Conservation (phyloP, 2,797 vertebrate genomes). For the Bufotes viridis region DNA sequence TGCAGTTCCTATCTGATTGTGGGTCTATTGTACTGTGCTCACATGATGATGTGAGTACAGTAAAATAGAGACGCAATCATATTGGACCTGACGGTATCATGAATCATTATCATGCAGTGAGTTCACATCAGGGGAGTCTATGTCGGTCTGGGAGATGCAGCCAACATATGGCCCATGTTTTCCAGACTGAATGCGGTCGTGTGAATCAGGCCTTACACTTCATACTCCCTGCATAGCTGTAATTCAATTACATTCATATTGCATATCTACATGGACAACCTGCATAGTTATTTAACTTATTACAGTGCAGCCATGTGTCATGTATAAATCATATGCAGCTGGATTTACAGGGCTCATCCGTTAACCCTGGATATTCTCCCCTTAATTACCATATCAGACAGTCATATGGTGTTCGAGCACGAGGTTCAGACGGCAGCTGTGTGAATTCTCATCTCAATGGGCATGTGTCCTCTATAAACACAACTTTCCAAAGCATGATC, state of each 20-base stretch:
- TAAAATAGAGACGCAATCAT: too few relatives aligned
- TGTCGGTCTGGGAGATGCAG: too few relatives aligned
- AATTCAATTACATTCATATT: not conserved
- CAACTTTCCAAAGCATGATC: constrained; percentile 55
- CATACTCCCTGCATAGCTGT: not conserved
- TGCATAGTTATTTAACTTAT: not conserved
- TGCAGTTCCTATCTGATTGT: too few relatives aligned
- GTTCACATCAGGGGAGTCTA: too few relatives aligned
- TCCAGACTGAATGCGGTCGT: not conserved
- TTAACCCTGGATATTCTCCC: constrained; percentile 8
- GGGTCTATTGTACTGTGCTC: too few relatives aligned
- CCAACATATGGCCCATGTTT: too few relatives aligned
- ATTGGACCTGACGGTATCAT: too few relatives aligned
- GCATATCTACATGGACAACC: not conserved
- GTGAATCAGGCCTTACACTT: not conserved
- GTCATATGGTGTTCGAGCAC: not conserved
- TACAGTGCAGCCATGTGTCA: not conserved
- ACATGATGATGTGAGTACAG: too few relatives aligned
- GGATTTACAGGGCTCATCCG: not conserved
- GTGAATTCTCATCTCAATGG: constrained; percentile 72
- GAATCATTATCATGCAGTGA: too few relatives aligned
- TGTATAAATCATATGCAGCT: constrained; percentile 11
- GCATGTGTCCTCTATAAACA: constrained; percentile 66
- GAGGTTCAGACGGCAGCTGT: constrained; percentile 71
- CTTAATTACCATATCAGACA: not conserved